Conservation (phyloP, 2,888 invertebrate species). For the Strigamia transsilvanica region DNA sequence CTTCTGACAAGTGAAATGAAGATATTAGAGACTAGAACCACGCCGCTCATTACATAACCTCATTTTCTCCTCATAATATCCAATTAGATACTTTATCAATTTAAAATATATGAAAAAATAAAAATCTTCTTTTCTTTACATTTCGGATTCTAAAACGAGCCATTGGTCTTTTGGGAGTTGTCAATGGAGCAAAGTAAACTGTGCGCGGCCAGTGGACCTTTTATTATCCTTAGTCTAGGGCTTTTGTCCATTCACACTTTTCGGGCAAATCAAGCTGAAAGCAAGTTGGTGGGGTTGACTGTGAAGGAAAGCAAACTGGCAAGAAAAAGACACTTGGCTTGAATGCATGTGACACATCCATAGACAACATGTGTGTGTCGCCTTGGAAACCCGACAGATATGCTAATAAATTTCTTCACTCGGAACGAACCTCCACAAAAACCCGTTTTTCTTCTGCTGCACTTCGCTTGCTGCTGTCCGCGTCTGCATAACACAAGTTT, state of each 20-base stretch:
- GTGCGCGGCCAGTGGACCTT: conserved; percentile 6
- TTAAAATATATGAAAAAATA: not conserved
- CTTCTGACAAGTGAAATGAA: conserved; percentile 20
- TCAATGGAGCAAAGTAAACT: conserved; percentile 28
- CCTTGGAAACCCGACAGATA: conserved; percentile 38
- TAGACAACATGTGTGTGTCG: conserved; percentile 42
- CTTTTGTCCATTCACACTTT: conserved; percentile 39
- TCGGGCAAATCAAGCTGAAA: conserved; percentile 17
- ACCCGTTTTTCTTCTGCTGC: conserved; percentile 39
- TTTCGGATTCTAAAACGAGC: not conserved
- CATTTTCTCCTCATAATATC: not conserved
- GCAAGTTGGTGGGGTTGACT: conserved; percentile 20
- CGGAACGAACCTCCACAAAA: conserved; percentile 29
- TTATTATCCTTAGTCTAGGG: conserved; percentile 4
- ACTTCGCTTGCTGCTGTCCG: conserved; percentile 37
- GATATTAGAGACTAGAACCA: not conserved
- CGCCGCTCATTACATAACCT: not conserved
- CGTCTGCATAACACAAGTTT: conserved; percentile 35
- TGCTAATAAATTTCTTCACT: conserved; percentile 43
- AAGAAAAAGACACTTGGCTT: conserved; percentile 42
- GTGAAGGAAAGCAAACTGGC: conserved; percentile 39
- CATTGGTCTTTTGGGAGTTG: not conserved
- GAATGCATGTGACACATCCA: conserved; percentile 24
- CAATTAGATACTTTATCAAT: not conserved
- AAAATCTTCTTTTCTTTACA: not conserved